Base-by-base conservation (phyloP, 2,888 invertebrate genomes). In the Hydrotaea cyrtoneurina region DNA sequence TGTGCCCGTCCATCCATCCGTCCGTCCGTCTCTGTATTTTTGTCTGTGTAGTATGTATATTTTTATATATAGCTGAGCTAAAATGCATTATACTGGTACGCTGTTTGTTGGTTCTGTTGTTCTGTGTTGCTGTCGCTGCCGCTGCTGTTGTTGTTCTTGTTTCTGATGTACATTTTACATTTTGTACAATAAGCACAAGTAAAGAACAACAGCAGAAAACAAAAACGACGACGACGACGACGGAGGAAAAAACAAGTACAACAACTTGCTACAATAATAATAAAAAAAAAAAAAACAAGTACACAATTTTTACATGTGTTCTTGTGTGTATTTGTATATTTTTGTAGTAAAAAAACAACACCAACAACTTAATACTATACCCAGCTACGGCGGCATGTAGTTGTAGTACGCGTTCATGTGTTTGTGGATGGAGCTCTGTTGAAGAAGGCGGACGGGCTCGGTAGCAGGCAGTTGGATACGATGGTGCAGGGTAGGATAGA, bases 361-460 rank as follows among this genome's bases (percentile, higher is more conserved):
- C 77, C 82, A 86, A 84, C 84, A 75, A 72, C 86, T 82, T 76
- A 82, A 86, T 88, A 86, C 86, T 89, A 89, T 88, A 89, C 88
- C 88, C 87, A 89, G 86, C 86, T 86, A 83, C 78, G 50, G 62
- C 23, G 59, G 17, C 43, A 43, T 66, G 66, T 19, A 39, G 66
- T 43, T 23, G 59, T 59, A 26, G 69, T 74, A 71, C 46, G 43
- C 50, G 57, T 59, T 76, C 31, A 59, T 69, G 50, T 78, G 46
- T 55, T 72, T 62, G 23, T 77, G 21, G 31, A 26, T 64, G 75
- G 23, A 59, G 62, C 26, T n/a, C 21, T 15, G n/a, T n/a, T n/a
- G 46, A 43, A 31, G 39, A 59, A 39, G 21, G 23, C 39, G 39
- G 62, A 57, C 66, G 72, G 66, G 72, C n/a, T 1, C 43, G 23